Evolutionary conservation across 2,888 invertebrate species (phyloP).

Genomic region (Ditula angustiorana): DNA sequence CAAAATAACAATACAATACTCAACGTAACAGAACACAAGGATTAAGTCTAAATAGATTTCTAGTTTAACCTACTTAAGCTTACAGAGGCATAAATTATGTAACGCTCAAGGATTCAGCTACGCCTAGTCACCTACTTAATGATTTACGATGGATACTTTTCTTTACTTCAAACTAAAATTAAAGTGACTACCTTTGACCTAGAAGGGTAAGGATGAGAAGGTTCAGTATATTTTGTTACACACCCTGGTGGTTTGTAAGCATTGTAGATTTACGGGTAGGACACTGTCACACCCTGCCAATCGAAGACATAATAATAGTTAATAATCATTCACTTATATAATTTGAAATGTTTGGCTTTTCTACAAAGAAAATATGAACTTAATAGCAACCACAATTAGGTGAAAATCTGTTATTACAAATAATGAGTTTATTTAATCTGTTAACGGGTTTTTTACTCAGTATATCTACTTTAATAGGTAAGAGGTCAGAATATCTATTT

Average conservation of each 20-base stretch:
- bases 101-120: conserved; percentile 4
- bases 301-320: no score
- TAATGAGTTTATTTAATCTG: conserved; percentile 12
- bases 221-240: conserved; percentile 9
- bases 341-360: no score
- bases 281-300: conserved; percentile 75
- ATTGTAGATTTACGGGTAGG: conserved; percentile 64
- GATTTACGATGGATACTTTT: neutral
- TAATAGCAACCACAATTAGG: conserved; percentile 43
- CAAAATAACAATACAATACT: conserved; percentile 1
- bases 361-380: no score
- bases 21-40: conserved; percentile 14
- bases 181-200: conserved; percentile 20
- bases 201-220: neutral
- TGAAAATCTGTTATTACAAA: neutral
- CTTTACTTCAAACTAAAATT: conserved; percentile 24
- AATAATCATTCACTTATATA: no score
- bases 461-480: conserved; percentile 16
- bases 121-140: conserved; percentile 22
- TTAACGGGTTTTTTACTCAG: neutral
- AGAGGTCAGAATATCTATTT: conserved; percentile 22
- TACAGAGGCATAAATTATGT: conserved; percentile 22
- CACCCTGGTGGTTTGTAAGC: conserved; percentile 69
- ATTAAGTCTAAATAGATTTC: conserved; percentile 11
- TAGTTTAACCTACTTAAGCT: conserved; percentile 31